These are phyloP conservation scores for Nomada flava DNA, from an alignment of 2,888 invertebrate genomes.

Conservation along the genomic window DNA sequence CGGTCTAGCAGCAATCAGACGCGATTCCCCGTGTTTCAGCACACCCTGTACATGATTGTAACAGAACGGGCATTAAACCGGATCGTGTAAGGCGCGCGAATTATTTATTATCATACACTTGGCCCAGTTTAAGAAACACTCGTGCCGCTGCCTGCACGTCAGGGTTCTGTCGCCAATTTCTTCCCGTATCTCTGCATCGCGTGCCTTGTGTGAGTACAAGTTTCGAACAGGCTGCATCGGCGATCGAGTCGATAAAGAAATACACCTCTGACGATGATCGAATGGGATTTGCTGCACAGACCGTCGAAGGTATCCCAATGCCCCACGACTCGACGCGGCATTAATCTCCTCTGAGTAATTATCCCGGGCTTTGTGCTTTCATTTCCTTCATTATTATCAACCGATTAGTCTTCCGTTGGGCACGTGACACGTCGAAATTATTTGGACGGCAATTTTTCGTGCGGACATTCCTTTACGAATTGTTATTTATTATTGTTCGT, in stretches of 20 bases:
- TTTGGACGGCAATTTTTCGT: too few species aligned
- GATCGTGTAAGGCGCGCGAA: slow-evolving; percentile 64
- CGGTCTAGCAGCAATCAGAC: too few species aligned
- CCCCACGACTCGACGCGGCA: background rate
- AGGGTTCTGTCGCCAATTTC: slow-evolving; percentile 52
- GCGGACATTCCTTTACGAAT: too few species aligned
- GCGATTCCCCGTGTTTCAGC: background rate
- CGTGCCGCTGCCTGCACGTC: slow-evolving; percentile 16
- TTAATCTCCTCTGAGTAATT: background rate
- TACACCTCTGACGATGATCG: background rate
- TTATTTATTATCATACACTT: slow-evolving; percentile 76
- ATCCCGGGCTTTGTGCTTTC: background rate
- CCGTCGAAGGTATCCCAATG: background rate
- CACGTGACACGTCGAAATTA: background rate
- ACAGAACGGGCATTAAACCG: slow-evolving; percentile 56
- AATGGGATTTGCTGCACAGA: slow-evolving; percentile 7
- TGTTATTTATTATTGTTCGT: too few species aligned
- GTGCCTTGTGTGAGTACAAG: background rate
- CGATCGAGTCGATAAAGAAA: background rate
- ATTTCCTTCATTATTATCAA: background rate
- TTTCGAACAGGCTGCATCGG: background rate
- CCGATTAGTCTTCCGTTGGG: background rate
- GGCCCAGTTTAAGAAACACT: slow-evolving; percentile 70
- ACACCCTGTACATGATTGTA: slow-evolving; percentile 2
- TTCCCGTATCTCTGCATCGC: slow-evolving; percentile 28